phyloP scores from a whole-genome alignment of 2,797 vertebrate species.

The Paedocypris micromegethes region DNA sequence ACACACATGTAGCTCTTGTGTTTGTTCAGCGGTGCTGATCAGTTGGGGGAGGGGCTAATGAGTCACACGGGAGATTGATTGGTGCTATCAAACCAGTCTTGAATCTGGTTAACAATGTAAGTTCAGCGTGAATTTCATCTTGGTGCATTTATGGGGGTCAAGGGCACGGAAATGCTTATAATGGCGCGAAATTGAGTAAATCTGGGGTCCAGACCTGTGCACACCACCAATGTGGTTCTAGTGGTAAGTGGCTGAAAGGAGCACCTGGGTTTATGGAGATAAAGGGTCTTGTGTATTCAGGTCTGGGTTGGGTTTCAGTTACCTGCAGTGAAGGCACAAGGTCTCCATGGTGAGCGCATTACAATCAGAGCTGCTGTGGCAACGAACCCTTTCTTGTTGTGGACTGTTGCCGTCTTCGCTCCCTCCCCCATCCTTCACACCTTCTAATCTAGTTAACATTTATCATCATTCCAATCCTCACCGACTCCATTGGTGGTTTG shows the following conservation, averaged over 20 bases:
- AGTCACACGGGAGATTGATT: constrained; percentile 20
- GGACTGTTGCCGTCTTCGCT: constrained; percentile 35
- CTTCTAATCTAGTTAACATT: constrained; percentile 34
- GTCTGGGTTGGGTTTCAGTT: constrained; percentile 49
- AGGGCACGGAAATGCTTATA: too few species aligned
- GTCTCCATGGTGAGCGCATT: constrained; percentile 56
- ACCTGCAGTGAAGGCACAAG: constrained; percentile 47
- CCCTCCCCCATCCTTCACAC: constrained; percentile 21
- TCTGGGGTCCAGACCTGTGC: background rate
- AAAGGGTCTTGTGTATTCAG: constrained; percentile 51
- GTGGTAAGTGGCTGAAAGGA: constrained; percentile 39
- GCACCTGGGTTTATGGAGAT: constrained; percentile 45
- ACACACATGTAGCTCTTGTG: constrained; percentile 49
- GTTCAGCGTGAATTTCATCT: background rate
- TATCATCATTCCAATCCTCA: constrained; percentile 5
- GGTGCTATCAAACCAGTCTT: constrained; percentile 6
- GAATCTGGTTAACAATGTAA: constrained; percentile 3
- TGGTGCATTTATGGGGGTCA: too few species aligned
- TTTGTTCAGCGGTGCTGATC: constrained; percentile 49
- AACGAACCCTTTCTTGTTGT: constrained; percentile 44
- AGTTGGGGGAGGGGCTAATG: constrained; percentile 47
- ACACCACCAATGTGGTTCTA: constrained; percentile 11
- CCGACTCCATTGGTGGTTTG: background rate
- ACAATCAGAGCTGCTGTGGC: constrained; percentile 50
- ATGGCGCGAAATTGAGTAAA: background rate